Evolutionary conservation across 2,888 invertebrate species (phyloP).

Genomic region (Cephus nigrinus): DNA sequence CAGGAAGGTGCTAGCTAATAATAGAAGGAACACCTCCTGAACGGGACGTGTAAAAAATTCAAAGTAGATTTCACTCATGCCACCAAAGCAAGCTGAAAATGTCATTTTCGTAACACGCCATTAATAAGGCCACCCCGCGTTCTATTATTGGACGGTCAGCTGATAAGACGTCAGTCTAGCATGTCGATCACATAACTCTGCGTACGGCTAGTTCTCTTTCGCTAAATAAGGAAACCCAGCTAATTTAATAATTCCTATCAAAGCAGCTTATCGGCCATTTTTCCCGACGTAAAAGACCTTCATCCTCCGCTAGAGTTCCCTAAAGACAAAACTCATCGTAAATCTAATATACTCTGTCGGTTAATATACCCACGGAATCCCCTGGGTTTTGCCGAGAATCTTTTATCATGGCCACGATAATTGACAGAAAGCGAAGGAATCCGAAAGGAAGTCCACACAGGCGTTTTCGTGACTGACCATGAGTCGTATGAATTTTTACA

Average conservation of each 20-base stretch:
- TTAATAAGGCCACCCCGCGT: neutral
- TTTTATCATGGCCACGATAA: neutral
- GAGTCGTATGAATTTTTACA: too few relatives aligned
- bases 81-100: neutral
- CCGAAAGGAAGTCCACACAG: neutral
- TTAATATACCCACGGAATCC: neutral
- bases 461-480: neutral
- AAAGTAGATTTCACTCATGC: neutral
- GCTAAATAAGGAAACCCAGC: neutral
- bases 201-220: neutral
- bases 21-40: neutral
- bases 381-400: neutral
- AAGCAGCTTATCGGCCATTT: neutral
- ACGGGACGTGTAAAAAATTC: neutral
- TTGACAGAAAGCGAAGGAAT: neutral
- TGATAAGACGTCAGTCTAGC: neutral
- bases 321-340: neutral
- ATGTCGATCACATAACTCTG: neutral
- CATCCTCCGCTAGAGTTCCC: neutral
- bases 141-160: neutral
- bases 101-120: neutral
- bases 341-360: neutral
- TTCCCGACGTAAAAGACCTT: too few relatives aligned
- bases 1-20: neutral
- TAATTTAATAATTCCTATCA: neutral